Conservation (phyloP, 2,113 vertebrate species). For the Gymnogyps californianus region DNA sequence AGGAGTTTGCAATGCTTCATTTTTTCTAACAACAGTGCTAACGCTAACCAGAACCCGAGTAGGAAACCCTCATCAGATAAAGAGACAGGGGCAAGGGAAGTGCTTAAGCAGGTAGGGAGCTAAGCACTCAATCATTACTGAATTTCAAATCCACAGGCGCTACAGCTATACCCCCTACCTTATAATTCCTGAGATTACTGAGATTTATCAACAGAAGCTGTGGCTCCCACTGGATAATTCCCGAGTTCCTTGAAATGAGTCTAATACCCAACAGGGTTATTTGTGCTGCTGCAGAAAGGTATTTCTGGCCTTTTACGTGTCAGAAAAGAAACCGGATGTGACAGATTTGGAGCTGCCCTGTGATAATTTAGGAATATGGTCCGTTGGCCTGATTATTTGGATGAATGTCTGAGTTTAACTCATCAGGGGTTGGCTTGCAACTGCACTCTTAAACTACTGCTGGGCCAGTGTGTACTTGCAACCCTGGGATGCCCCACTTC, state of each 20-base stretch:
- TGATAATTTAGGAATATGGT: slow-evolving; percentile 46
- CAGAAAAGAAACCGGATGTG: slow-evolving; percentile 49
- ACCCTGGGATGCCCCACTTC: background rate
- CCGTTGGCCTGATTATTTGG: slow-evolving; percentile 48
- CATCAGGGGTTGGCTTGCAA: background rate
- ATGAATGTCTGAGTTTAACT: slow-evolving; percentile 24
- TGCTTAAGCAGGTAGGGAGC: background rate
- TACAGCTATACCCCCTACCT: background rate
- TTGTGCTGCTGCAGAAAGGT: slow-evolving; percentile 31
- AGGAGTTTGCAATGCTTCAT: background rate
- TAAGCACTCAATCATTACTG: background rate
- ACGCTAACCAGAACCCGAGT: background rate
- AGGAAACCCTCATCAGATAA: background rate
- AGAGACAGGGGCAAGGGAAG: background rate
- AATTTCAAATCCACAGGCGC: background rate
- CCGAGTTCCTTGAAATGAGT: slow-evolving; percentile 10
- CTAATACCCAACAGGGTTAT: slow-evolving; percentile 28
- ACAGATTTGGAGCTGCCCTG: slow-evolving; percentile 50
- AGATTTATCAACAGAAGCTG: slow-evolving; percentile 21
- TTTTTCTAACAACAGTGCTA: background rate
- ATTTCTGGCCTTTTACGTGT: slow-evolving; percentile 29
- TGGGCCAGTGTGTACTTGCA: background rate
- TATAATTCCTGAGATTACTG: slow-evolving; percentile 31
- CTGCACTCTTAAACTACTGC: background rate
- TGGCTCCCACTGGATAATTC: slow-evolving; percentile 1